Base-by-base conservation (phyloP, 2,797 vertebrate species). In the Arrhamphus sclerolepis region DNA sequence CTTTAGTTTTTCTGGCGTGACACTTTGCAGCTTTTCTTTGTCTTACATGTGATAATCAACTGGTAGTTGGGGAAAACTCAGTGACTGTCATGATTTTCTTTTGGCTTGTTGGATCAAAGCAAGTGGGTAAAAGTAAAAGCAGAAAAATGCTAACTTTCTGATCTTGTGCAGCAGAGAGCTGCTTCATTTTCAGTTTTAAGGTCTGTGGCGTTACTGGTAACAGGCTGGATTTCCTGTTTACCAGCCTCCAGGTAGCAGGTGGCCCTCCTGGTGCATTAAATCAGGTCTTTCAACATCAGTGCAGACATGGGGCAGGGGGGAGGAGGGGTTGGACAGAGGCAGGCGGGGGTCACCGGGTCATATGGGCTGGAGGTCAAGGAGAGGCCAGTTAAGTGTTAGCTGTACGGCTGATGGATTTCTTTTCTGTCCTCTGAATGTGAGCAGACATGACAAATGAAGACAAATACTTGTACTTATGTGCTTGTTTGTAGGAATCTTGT, bases 211-310 rank as follows among this genome's bases (percentile, higher is more conserved):
- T 74, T 65, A 41, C 46, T 44, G 39, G 53, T 70, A 74, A 59
- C 70, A 72, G 70, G 66, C 81, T 69, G 56, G 16, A 38, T 76
- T 77, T 84, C 78, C 75, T 79, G 63, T 54, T 49, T 49, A 53
- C 46, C 53, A 53, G 49, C 62, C 60, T 70, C n/a, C 7, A 2
- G 62, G 56, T 56, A 29, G 22, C 51, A 38, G 19, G 9, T 24
- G 17, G 0, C 57, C 64, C 62, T 49, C 42, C 34, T 22, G 9
- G 7, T 40, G 22, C 56, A 57, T 66, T 43, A 46, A 66, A 72
- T 77, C 46, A 42, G 63, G 50, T 50, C 19, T 60, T 62, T 20
- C 57, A 31, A 43, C 54, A 44, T 57, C 46, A 22, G 50, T 7
- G 9, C 31, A 9, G 8, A 11, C 9, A 3, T 34, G 31, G 29